Evolutionary conservation across 2,888 invertebrate genomes (phyloP).

Genomic region (Spicauda simplicius): DNA sequence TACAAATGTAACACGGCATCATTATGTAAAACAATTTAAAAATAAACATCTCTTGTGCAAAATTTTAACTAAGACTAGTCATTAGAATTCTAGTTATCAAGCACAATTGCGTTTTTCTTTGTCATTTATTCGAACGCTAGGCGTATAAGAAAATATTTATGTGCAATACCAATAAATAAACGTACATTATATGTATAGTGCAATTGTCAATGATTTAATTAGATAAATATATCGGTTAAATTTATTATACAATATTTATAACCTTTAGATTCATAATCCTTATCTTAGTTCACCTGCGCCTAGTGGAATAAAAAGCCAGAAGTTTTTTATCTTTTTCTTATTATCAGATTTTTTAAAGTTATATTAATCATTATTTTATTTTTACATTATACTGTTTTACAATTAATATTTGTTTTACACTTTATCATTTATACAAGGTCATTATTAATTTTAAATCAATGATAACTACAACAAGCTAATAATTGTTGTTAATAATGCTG

Average conservation of each 20-base stretch:
- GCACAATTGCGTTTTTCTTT: neutral
- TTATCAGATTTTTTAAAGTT: too few relatives aligned
- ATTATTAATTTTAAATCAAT: neutral
- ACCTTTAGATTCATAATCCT: too few relatives aligned
- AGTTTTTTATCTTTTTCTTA: too few relatives aligned
- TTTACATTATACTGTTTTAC: too few relatives aligned
- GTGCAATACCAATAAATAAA: too few relatives aligned
- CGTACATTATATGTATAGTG: too few relatives aligned
- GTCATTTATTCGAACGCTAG: neutral
- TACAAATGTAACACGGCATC: neutral
- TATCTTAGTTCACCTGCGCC: too few relatives aligned
- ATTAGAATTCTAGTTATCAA: neutral
- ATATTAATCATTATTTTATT: too few relatives aligned
- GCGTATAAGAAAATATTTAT: neutral
- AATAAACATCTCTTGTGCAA: neutral
- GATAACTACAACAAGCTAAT: conserved; percentile 14
- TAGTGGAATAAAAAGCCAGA: too few relatives aligned
- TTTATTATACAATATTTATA: too few relatives aligned
- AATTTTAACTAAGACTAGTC: neutral
- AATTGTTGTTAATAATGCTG: neutral
- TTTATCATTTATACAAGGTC: neutral
- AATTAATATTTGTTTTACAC: neutral
- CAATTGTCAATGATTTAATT: too few relatives aligned
- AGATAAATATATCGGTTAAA: too few relatives aligned
- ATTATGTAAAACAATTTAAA: neutral